Evolutionary conservation across 1,140 invertebrate species (phyloP).

Genomic region (Nixonia krombeini): DNA sequence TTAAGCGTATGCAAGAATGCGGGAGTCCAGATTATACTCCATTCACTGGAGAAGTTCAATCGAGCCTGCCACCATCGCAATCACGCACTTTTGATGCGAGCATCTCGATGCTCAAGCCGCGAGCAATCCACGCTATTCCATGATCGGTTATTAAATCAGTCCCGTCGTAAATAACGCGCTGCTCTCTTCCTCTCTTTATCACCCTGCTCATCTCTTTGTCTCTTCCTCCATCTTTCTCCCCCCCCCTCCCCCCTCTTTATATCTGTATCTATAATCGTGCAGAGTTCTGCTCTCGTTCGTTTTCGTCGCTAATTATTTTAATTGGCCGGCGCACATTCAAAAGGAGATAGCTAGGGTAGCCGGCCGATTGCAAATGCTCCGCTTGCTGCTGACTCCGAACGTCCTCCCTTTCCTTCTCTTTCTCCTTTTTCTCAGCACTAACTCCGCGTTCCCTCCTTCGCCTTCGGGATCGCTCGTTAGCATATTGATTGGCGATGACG

Average conservation of each 20-base stretch:
- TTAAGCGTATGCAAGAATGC: conserved; percentile 23
- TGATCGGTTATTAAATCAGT: conserved; percentile 64
- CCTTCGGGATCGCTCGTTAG: conserved; percentile 63
- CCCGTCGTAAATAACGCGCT: conserved; percentile 58
- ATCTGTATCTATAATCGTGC: conserved; percentile 60
- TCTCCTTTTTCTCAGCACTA: conserved; percentile 17
- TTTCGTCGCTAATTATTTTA: conserved; percentile 69
- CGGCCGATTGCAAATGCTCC: conserved; percentile 55
- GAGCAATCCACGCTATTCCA: conserved; percentile 37
- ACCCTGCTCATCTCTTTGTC: conserved; percentile 35
- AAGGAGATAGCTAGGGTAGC: conserved; percentile 53
- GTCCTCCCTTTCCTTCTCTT: too few species aligned
- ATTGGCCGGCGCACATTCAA: conserved; percentile 67
- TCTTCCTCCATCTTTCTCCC: conserved; percentile 15
- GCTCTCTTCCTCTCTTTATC: conserved; percentile 44
- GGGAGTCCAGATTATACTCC: conserved; percentile 29
- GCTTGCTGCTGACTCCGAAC: conserved; percentile 50
- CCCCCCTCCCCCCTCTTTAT: conserved; percentile 30
- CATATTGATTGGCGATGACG: conserved; percentile 71
- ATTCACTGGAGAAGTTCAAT: conserved; percentile 28
- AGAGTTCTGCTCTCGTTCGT: conserved; percentile 57
- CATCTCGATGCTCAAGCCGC: conserved; percentile 34
- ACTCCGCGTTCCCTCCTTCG: conserved; percentile 30
- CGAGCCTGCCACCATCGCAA: conserved; percentile 20
- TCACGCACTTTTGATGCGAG: conserved; percentile 35